Percentiles rank a stretch among this genome's conserved stretches.
Conservation (phyloP, 1,140 invertebrate genomes). For the Ceratosolen fusciceps region DNA sequence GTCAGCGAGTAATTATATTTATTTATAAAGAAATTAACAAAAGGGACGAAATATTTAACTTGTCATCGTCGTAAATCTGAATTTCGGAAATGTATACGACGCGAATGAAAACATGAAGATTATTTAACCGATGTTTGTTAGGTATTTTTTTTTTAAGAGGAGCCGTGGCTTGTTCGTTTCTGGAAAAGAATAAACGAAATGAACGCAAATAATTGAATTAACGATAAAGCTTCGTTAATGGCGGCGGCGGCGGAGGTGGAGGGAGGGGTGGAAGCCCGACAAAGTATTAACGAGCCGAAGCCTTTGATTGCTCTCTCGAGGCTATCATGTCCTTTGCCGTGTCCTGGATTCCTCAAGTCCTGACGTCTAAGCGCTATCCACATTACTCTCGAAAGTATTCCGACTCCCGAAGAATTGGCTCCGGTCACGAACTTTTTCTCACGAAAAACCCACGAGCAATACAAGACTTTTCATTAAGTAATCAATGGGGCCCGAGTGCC, state of each 20-base stretch:
- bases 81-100: too few species aligned
- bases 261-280: background rate
- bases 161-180: too few species aligned
- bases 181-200: background rate
- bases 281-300: constrained; percentile 18
- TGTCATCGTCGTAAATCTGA: too few species aligned
- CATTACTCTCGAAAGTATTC: background rate
- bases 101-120: too few species aligned
- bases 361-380: background rate
- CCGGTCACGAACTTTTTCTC: constrained; percentile 4
- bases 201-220: constrained; percentile 19
- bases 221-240: constrained; percentile 7
- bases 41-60: too few species aligned
- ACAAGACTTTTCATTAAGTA: background rate
- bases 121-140: too few species aligned
- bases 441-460: background rate
- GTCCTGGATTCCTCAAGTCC: background rate
- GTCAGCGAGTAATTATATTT: too few species aligned
- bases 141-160: too few species aligned
- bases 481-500: background rate
- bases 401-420: background rate
- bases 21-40: too few species aligned
- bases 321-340: background rate
- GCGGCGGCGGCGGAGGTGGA: background rate
- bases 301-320: constrained; percentile 16